Conservation (phyloP, 2,888 invertebrate genomes). For the Drosophila algonquin region DNA sequence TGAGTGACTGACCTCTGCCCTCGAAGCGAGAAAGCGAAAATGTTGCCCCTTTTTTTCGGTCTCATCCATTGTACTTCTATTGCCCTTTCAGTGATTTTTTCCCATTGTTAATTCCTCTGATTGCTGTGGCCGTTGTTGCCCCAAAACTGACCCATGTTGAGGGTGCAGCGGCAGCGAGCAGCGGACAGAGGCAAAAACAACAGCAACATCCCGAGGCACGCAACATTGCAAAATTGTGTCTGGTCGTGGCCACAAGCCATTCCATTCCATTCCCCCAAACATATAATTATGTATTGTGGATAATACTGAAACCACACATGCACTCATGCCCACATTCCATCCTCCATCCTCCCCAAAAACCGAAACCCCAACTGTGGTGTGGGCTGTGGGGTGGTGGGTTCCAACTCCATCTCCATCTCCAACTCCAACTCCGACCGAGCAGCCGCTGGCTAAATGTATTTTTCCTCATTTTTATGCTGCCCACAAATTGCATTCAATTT, state of each 20-base stretch:
- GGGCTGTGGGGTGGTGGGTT: not conserved
- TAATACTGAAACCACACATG: conserved; percentile 28
- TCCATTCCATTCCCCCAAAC: conserved; percentile 40
- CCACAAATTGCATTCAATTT: conserved; percentile 75
- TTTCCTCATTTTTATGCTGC: conserved; percentile 70
- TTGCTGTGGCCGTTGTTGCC: conserved; percentile 42
- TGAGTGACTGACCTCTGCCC: conserved; percentile 63
- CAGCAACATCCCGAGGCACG: conserved; percentile 13
- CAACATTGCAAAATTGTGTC: conserved; percentile 36
- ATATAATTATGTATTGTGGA: conserved; percentile 68
- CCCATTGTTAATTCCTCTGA: conserved; percentile 67
- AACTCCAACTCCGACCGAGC: not conserved
- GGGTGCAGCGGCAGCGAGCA: conserved; percentile 12
- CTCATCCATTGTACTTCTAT: conserved; percentile 62
- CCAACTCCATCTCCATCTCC: not conserved
- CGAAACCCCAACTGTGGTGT: conserved; percentile 4
- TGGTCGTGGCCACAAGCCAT: conserved; percentile 52
- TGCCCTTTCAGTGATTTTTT: conserved; percentile 48
- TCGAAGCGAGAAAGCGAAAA: conserved; percentile 65
- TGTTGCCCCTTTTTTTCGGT: conserved; percentile 66
- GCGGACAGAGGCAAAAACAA: conserved; percentile 10
- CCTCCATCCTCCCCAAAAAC: conserved; percentile 4
- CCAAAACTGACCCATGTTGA: conserved; percentile 47
- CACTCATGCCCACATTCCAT: conserved; percentile 1
- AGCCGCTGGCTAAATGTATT: conserved; percentile 49